A percentile compares a stretch with the other conserved stretches of the same genome.
Evolutionary conservation across 2,113 vertebrate species (phyloP).

Genomic region (Leptodactylus fuscus): DNA sequence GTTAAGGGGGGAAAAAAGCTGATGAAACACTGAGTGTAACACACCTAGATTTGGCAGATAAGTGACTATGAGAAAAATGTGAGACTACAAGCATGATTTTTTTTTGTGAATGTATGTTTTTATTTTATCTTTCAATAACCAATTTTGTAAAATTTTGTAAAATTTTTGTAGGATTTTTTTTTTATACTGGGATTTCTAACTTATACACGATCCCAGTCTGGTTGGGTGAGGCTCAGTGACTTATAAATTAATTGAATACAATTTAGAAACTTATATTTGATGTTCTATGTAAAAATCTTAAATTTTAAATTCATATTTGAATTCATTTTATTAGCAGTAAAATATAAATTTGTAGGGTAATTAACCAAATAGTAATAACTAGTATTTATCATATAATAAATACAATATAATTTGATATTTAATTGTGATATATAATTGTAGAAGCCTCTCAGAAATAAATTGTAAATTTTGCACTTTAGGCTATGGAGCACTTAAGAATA

Average conservation of each 20-base stretch:
- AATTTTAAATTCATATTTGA: background rate
- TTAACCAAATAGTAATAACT: background rate
- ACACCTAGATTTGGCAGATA: slow-evolving; percentile 27
- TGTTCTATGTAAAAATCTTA: background rate
- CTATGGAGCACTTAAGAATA: background rate
- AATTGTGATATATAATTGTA: background rate
- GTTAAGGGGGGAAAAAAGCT: slow-evolving; percentile 41
- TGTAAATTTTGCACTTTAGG: background rate
- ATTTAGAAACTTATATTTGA: background rate
- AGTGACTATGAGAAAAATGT: slow-evolving; percentile 28
- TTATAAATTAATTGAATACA: background rate
- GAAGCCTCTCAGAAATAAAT: background rate
- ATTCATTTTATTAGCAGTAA: background rate
- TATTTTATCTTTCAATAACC: background rate
- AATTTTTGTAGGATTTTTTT: background rate
- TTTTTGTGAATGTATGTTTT: slow-evolving; percentile 56
- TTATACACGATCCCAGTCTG: background rate
- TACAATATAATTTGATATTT: background rate
- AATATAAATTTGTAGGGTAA: background rate
- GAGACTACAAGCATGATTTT: slow-evolving; percentile 49
- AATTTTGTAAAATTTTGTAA: background rate
- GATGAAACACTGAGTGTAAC: slow-evolving; percentile 48
- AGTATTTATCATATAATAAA: background rate
- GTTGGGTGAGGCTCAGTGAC: background rate
- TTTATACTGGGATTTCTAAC: background rate